Base-by-base conservation (phyloP, 92 coral and sea anemone species). In the Metridium senile region DNA sequence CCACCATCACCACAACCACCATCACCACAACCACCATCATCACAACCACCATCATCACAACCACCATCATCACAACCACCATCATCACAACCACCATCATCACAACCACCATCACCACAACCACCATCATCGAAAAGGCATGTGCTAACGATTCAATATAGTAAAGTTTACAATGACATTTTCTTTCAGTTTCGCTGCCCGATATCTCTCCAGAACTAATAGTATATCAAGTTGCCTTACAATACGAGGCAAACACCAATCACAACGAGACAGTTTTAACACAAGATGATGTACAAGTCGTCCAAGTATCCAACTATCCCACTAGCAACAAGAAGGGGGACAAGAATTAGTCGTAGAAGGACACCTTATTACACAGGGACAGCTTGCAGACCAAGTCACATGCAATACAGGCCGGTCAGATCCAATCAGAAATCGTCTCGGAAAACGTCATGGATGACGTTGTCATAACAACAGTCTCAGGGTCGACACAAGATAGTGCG, bases 181-280 rank as follows among this genome's bases (percentile, higher is more conserved):
- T 20, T 65, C 19, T 31, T 6, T n/a, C 58, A 89, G 97, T 91
- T 33, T 84, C 97, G 27, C 69, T 91, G 66, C 97, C 97, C 8
- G 97, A 91, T 33, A 72, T 91, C 62, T 81, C 86, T 47, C 83
- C 93, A 27, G 97, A 91, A 70, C 79, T 91, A 84, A 88, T 91
- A 47, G 93, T 91, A 22, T 88, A 65, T 54, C 97, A 91, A 59
- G 97, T 91, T 18, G 68, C 87, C 9, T 31, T 86, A 27, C 90
- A 86, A 46, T 86, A 86, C 17, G 72, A 68, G 10, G 22, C 68
- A 27, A 57, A 51, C 35, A 33, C 53, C 10, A 61, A 23, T 6
- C 71, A 62, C 39, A 66, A 32, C 1, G 83, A 76, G 35, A 65
- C 77, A 10, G 64, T 84, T 9, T 33, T 84, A 58, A 54, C 74